These are phyloP conservation scores for Chionomys nivalis DNA, from an alignment of 2,113 vertebrate genomes.

Conservation along the genomic window DNA sequence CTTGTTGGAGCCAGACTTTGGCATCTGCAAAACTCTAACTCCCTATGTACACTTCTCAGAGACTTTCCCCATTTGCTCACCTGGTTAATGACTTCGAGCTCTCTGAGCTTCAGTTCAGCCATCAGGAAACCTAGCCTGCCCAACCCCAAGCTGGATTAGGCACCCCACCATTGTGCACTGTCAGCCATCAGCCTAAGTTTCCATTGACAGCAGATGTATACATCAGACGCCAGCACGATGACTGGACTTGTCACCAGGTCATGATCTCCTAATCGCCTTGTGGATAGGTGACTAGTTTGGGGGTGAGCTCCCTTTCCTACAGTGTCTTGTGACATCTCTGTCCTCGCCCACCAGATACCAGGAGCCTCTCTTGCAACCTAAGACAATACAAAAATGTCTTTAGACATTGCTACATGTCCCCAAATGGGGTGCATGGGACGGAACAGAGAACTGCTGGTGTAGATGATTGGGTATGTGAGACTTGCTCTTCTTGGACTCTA, in stretches of 20 bases:
- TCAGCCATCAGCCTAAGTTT: neutral
- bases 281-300: neutral
- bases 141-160: neutral
- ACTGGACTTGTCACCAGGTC: too few species aligned
- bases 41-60: neutral
- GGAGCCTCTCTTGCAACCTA: neutral
- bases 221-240: neutral
- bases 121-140: neutral
- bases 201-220: neutral
- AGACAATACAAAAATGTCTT: neutral
- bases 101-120: neutral
- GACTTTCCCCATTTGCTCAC: neutral
- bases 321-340: neutral
- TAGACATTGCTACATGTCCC: neutral
- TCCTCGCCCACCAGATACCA: neutral
- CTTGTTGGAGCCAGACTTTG: neutral
- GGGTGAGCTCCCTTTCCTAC: neutral
- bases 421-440: neutral
- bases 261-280: neutral
- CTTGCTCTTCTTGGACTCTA: neutral
- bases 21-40: neutral
- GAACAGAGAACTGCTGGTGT: neutral
- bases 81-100: neutral
- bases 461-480: rapidly evolving
- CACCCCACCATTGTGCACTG: neutral